These are phyloP conservation scores for Riptortus pedestris DNA, from an alignment of 1,140 invertebrate genomes.

Conservation along the genomic window DNA sequence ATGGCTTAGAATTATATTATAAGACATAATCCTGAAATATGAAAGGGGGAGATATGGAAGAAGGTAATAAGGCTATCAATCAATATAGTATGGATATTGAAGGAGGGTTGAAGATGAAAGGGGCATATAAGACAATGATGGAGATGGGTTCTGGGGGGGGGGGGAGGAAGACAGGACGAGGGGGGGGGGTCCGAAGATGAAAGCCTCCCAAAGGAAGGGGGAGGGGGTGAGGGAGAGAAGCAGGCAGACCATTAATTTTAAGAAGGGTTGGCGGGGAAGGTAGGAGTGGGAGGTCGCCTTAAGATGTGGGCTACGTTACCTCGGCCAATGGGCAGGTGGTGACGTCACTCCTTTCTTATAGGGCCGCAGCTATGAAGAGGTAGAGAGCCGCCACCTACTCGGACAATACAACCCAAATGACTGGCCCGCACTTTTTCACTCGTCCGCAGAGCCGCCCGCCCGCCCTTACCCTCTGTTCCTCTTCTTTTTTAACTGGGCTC, in stretches of 20 bases:
- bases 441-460: background rate
- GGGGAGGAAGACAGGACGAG: background rate
- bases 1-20: too few species aligned
- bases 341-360: conserved; percentile 5
- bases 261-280: background rate
- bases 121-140: background rate
- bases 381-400: too few species aligned
- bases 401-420: conserved; percentile 8
- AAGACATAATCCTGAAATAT: too few species aligned
- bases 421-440: conserved; percentile 6
- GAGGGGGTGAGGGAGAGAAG: background rate
- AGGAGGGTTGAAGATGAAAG: background rate
- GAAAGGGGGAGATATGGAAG: background rate
- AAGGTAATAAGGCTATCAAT: background rate
- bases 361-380: too few species aligned
- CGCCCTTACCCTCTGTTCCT: too few species aligned
- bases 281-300: background rate
- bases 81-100: conserved; percentile 4
- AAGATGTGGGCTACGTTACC: background rate
- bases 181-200: too few species aligned
- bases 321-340: conserved; percentile 5
- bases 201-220: too few species aligned
- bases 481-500: background rate
- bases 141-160: too few species aligned
- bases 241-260: conserved; percentile 2